phyloP scores from a whole-genome alignment of 1,140 invertebrate species.

The Brachionus asplanchnoidis region DNA sequence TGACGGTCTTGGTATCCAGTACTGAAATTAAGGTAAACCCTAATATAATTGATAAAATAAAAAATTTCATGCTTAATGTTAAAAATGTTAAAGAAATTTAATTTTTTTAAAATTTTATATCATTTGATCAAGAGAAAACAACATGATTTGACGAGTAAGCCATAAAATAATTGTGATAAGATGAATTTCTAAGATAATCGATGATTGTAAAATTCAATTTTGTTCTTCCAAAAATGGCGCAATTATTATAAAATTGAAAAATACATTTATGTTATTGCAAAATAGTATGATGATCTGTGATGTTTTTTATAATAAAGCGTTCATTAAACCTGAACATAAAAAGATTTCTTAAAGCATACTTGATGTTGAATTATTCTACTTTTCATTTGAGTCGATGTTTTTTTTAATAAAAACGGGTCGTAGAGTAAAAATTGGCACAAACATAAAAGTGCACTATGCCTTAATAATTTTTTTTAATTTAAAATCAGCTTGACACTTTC shows the following conservation, averaged over 20 bases:
- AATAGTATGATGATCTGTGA: too few relatives aligned
- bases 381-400: too few relatives aligned
- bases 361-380: too few relatives aligned
- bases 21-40: not conserved
- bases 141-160: not conserved
- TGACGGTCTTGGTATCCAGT: not conserved
- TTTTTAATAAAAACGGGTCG: too few relatives aligned
- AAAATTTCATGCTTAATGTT: not conserved
- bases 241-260: not conserved
- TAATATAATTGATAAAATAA: not conserved
- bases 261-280: too few relatives aligned
- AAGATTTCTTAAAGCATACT: too few relatives aligned
- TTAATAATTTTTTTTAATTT: too few relatives aligned
- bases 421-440: too few relatives aligned
- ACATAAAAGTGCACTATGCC: too few relatives aligned
- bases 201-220: not conserved
- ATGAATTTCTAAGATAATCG: not conserved
- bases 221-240: not conserved
- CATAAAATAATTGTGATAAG: not conserved
- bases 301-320: too few relatives aligned
- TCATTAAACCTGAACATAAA: too few relatives aligned
- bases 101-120: not conserved
- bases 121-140: not conserved
- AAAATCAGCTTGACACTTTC: too few relatives aligned
- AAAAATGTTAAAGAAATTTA: not conserved